Conservation (phyloP, 37 sponge, comb jelly and placozoan genomes). For the Haliclona indistincta region DNA sequence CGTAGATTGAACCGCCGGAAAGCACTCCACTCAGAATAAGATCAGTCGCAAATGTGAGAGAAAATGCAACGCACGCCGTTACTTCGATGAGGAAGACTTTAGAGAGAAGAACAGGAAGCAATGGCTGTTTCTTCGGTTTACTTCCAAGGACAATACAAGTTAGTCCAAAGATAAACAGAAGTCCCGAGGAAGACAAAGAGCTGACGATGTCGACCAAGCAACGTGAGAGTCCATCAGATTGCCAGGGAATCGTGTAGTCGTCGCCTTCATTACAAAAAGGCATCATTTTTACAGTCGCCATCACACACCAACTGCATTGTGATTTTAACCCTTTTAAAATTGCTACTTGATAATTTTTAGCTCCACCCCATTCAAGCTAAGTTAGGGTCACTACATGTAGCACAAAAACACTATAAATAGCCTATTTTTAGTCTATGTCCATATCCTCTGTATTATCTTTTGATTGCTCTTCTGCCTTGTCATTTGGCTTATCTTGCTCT, state of each 20-base stretch:
- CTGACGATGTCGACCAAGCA: conserved; percentile 63
- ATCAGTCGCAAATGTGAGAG: conserved; percentile 38
- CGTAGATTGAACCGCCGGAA: conserved; percentile 50
- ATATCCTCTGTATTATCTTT: no score
- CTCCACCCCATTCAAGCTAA: no score
- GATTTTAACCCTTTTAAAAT: no score
- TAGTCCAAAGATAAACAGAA: conserved; percentile 60
- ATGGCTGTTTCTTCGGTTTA: background rate
- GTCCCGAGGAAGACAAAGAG: conserved; percentile 40
- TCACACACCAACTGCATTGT: no score
- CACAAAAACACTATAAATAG: no score
- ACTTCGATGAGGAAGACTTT: background rate
- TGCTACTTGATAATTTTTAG: no score
- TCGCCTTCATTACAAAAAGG: conserved; percentile 73
- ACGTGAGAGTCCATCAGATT: conserved; percentile 58
- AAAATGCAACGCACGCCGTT: conserved; percentile 3
- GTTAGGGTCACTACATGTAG: no score
- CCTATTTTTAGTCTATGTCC: no score
- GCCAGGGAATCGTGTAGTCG: conserved; percentile 54
- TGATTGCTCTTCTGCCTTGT: no score
- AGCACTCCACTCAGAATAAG: conserved; percentile 32
- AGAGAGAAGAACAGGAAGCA: background rate
- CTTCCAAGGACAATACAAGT: conserved; percentile 28
- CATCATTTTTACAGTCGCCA: no score
- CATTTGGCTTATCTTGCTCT: no score